Base-by-base conservation (phyloP, 2,113 vertebrate genomes). In the Amblyopsis rosae region DNA sequence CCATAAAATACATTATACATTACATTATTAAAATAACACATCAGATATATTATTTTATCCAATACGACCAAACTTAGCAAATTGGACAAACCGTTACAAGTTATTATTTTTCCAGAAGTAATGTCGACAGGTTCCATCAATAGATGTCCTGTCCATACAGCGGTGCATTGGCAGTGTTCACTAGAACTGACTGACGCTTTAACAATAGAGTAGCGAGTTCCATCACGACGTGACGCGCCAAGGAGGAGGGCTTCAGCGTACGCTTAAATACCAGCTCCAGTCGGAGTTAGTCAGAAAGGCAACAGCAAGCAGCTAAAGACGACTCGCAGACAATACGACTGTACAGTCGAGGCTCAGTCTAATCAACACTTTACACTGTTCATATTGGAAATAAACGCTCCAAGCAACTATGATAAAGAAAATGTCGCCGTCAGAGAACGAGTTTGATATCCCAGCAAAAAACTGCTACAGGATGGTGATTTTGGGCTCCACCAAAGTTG, bases 401-500 rank as follows among this genome's bases (percentile, higher is more conserved):
- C 57, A 41, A 46, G 71, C 80, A 84, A 92, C 75, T 91, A 97
- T 98, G 96, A 98, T 98, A 81, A 99, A 99, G 92, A 99, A 98
- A 89, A 96, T 97, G 95, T 92, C 94, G 19, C 95, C 95, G 0
- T 86, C 94, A 48, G 95, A 98, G 81, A 90, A 91, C 58, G 96
- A 99, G 74, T 93, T 94, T 54, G 94, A 93, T 85, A 96, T 99
- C 86, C 97, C 97, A 0, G 92, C 95, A 58, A 97, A 98, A 88
- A 98, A 99, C 92, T 96, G 96, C 91, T 96, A 96, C 89, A 91
- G 96, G 83, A 98, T 99, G 97, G 98, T 99, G 80, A 94, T 99
- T 83, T 89, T 99, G 65, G 98, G 98, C 66, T 99, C 98, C 84
- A 98, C 97, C 79, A 99, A 98, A 86, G 98, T 99, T 80, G 97